Evolutionary conservation across 2,113 vertebrate species (phyloP).

Genomic region (Sylvilagus bachmani): DNA sequence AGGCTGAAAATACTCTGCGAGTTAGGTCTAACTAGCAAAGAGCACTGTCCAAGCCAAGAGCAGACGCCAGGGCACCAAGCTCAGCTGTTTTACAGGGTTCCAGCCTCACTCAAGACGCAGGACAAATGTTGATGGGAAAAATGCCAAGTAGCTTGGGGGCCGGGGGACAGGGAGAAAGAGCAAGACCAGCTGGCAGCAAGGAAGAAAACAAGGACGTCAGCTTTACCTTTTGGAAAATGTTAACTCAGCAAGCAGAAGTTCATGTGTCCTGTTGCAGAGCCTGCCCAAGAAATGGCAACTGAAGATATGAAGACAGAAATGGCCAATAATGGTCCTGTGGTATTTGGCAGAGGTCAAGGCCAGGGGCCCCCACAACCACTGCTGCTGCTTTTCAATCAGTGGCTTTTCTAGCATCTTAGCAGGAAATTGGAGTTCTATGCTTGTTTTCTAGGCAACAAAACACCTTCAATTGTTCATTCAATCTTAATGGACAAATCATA

Average conservation of each 20-base stretch:
- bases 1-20: slow-evolving; percentile 2
- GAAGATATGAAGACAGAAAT: not conserved
- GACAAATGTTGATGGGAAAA: not conserved
- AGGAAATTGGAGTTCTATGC: not conserved
- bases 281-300: not conserved
- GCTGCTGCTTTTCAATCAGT: not conserved
- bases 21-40: not conserved
- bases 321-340: rapidly evolving
- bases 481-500: not conserved
- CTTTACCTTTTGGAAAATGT: not conserved
- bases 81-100: not conserved
- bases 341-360: rapidly evolving
- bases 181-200: not conserved
- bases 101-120: too few species aligned
- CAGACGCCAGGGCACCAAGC: not conserved
- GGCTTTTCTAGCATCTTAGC: not conserved
- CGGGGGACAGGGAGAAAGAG: not conserved
- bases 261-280: not conserved
- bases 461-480: not conserved
- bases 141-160: not conserved
- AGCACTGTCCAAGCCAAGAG: not conserved
- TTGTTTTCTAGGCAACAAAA: not conserved
- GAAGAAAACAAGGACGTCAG: not conserved
- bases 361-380: rapidly evolving
- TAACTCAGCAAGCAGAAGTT: not conserved